A percentile compares a stretch with the other conserved stretches of the same genome.
Evolutionary conservation across 2,888 invertebrate species (phyloP).

Genomic region (Acanthoscelides obtectus): DNA sequence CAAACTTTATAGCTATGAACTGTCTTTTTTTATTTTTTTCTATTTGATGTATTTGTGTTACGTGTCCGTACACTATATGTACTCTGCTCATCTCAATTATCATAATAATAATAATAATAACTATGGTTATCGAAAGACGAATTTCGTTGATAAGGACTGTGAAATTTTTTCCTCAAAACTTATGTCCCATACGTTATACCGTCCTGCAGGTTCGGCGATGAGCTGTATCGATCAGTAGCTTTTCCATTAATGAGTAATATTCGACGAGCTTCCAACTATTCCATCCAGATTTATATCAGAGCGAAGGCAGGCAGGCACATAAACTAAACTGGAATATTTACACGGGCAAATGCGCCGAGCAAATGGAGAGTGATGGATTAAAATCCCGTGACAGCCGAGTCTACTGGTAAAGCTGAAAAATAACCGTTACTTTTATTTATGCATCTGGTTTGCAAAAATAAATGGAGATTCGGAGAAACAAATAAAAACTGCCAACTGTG

Average conservation of each 20-base stretch:
- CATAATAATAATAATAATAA: too few species aligned
- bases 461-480: background rate
- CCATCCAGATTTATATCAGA: background rate
- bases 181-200: background rate
- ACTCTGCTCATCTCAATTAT: too few species aligned
- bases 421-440: background rate
- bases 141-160: too few species aligned
- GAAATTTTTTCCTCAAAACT: too few species aligned
- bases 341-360: background rate
- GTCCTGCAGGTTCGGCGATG: background rate
- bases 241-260: background rate
- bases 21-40: too few species aligned
- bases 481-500: background rate
- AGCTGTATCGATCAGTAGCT: background rate
- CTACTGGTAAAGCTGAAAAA: too few species aligned
- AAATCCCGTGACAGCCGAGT: background rate
- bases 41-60: too few species aligned
- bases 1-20: too few species aligned
- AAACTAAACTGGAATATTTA: background rate
- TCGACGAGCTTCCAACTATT: background rate
- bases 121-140: too few species aligned
- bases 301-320: background rate
- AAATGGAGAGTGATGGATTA: background rate
- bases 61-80: too few species aligned
- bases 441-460: background rate